Evolutionary conservation across 2,888 invertebrate species (phyloP).

Genomic region (Dicycla oo): DNA sequence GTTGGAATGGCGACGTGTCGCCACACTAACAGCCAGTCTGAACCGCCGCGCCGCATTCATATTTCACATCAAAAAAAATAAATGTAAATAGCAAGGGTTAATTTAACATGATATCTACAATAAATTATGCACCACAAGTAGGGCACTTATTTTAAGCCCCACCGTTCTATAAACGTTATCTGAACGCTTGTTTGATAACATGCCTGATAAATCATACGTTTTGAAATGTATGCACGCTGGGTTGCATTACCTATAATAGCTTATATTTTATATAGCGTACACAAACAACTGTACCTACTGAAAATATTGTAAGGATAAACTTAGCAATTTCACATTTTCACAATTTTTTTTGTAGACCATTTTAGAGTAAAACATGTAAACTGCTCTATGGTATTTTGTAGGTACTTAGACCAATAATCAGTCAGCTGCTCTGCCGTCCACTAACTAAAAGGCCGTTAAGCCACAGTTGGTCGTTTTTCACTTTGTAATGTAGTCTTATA

Average conservation of each 20-base stretch:
- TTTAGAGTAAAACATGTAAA: too few species aligned
- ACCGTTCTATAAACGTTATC: constrained; percentile 22
- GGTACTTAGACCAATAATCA: too few species aligned
- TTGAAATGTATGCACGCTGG: constrained; percentile 6
- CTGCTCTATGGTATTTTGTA: too few species aligned
- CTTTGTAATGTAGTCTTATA: too few species aligned
- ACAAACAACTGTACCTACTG: neutral
- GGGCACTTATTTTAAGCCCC: constrained; percentile 15
- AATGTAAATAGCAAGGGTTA: neutral
- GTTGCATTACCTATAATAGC: neutral
- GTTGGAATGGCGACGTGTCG: too few species aligned
- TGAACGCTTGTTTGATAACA: constrained; percentile 24
- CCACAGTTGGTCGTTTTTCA: too few species aligned
- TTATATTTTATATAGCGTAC: neutral
- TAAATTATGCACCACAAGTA: constrained; percentile 13
- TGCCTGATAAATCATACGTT: constrained; percentile 24
- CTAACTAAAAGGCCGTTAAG: too few species aligned
- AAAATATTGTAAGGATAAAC: neutral
- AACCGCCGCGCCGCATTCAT: too few species aligned
- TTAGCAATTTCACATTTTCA: neutral
- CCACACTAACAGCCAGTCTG: too few species aligned
- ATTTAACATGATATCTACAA: neutral
- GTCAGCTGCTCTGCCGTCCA: too few species aligned
- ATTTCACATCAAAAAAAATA: too few species aligned
- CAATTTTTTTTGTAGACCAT: too few species aligned